phyloP scores from a whole-genome alignment of 2,888 invertebrate species.

The Laothoe populi region DNA sequence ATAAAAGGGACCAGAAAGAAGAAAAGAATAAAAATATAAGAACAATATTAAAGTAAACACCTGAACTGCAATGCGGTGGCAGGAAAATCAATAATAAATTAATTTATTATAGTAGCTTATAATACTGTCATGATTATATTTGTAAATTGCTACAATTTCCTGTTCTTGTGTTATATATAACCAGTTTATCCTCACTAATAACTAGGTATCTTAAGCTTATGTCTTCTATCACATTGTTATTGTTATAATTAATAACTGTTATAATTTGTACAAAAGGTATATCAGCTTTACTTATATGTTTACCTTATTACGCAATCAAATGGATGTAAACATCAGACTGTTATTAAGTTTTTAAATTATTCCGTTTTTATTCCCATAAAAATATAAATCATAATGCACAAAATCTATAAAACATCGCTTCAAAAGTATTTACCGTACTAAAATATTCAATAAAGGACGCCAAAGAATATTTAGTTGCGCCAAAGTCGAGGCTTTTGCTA shows the following conservation, averaged over 20 bases:
- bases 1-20: background rate
- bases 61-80: too few relatives aligned
- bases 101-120: too few relatives aligned
- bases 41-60: too few relatives aligned
- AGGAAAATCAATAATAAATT: too few relatives aligned
- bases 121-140: background rate
- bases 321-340: too few relatives aligned
- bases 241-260: too few relatives aligned
- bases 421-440: constrained; percentile 2
- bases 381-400: too few relatives aligned
- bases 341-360: too few relatives aligned
- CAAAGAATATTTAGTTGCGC: constrained; percentile 34
- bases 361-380: too few relatives aligned
- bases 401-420: background rate
- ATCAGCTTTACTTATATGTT: too few relatives aligned
- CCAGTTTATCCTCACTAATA: background rate
- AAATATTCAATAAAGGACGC: constrained; percentile 35
- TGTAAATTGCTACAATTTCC: background rate
- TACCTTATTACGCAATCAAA: too few relatives aligned
- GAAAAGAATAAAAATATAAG: background rate
- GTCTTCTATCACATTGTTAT: background rate
- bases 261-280: too few relatives aligned
- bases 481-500: constrained; percentile 32
- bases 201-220: background rate
- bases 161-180: background rate